Evolutionary conservation across 1,140 invertebrate genomes (phyloP).

Genomic region (Drosophila sp.): DNA sequence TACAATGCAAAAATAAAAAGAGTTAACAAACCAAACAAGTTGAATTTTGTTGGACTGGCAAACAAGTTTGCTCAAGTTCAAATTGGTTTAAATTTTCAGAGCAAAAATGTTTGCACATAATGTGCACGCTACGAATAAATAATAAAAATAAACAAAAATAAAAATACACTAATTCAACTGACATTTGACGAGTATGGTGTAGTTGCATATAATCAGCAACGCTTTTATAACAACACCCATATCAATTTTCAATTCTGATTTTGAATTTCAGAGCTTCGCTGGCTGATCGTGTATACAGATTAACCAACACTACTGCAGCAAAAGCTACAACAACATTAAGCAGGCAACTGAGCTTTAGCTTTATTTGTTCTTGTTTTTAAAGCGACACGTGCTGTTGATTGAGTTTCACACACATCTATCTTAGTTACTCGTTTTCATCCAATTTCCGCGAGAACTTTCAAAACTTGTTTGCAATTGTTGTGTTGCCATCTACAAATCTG

Average conservation of each 20-base stretch:
- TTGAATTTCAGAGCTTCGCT: neutral
- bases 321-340: neutral
- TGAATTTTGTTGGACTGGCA: slow-evolving; percentile 55
- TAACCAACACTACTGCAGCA: slow-evolving; percentile 13
- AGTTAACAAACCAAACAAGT: slow-evolving; percentile 76
- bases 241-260: slow-evolving; percentile 16
- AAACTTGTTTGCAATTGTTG: slow-evolving; percentile 4
- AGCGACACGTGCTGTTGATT: slow-evolving; percentile 81
- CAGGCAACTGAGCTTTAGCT: neutral
- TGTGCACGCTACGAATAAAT: slow-evolving; percentile 45
- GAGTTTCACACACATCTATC: slow-evolving; percentile 69
- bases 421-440: slow-evolving; percentile 23
- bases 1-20: slow-evolving; percentile 28
- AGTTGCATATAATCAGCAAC: neutral
- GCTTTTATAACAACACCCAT: slow-evolving; percentile 14
- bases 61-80: slow-evolving; percentile 80
- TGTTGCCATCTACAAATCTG: slow-evolving; percentile 13
- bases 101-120: slow-evolving; percentile 56
- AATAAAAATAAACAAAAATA: slow-evolving; percentile 12
- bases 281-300: slow-evolving; percentile 38
- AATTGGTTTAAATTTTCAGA: slow-evolving; percentile 64
- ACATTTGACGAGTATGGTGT: slow-evolving; percentile 42
- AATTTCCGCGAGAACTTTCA: slow-evolving; percentile 44
- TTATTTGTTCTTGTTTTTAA: slow-evolving; percentile 41
- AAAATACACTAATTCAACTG: slow-evolving; percentile 61